Evolutionary conservation across 2,113 vertebrate species (phyloP).

Genomic region (Colossoma macropomum): DNA sequence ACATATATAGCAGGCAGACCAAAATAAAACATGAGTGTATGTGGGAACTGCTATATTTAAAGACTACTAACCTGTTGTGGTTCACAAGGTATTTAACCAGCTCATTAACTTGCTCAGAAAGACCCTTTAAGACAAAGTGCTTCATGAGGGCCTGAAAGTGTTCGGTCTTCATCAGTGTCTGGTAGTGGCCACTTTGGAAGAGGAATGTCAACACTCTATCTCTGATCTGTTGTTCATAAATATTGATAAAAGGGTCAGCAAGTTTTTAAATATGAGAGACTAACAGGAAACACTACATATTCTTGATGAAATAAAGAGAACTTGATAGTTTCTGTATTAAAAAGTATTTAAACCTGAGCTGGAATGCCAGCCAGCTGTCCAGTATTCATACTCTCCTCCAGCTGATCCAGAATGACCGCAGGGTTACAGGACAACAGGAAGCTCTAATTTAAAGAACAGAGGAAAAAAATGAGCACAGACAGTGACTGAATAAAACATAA

Average conservation of each 20-base stretch:
- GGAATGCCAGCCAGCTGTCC: conserved; percentile 88
- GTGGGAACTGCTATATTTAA: background rate
- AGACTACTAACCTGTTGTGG: conserved; percentile 78
- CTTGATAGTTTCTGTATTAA: background rate
- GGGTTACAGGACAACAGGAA: conserved; percentile 82
- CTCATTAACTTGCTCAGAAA: conserved; percentile 73
- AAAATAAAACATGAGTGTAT: background rate
- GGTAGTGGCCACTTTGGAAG: conserved; percentile 76
- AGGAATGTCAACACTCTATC: conserved; percentile 81
- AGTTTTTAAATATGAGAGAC: background rate
- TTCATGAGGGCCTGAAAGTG: conserved; percentile 82
- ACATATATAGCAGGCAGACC: no score
- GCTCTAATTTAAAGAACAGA: conserved; percentile 70
- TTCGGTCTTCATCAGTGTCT: conserved; percentile 81
- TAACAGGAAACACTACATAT: background rate
- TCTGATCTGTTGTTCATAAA: conserved; percentile 75
- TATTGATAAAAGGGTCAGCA: background rate
- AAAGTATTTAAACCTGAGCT: conserved; percentile 78
- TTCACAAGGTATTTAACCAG: conserved; percentile 80
- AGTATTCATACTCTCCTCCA: conserved; percentile 83
- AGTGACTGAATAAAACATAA: background rate
- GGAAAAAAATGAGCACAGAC: background rate
- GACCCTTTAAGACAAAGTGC: conserved; percentile 70
- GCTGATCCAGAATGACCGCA: conserved; percentile 82
- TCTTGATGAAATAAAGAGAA: background rate